Percentiles rank a stretch among this genome's conserved stretches.
phyloP scores from a whole-genome alignment of 2,113 vertebrate genomes.

The Syngnathus typhle region DNA sequence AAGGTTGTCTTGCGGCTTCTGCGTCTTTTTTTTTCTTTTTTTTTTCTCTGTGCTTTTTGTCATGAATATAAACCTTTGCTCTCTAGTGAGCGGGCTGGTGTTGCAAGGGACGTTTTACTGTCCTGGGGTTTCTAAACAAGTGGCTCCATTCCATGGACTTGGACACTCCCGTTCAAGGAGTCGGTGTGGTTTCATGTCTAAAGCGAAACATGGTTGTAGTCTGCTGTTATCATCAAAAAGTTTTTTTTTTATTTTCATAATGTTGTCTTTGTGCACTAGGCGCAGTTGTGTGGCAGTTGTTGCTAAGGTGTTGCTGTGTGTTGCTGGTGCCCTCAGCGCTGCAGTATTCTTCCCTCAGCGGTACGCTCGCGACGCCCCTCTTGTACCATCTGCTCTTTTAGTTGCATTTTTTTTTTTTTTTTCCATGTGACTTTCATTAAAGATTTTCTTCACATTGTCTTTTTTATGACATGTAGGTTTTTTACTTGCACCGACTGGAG shows the following conservation, averaged over 20 bases:
- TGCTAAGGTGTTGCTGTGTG: conserved; percentile 1
- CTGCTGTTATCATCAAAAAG: conserved; percentile 22
- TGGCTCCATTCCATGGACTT: not conserved
- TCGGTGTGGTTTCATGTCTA: not conserved
- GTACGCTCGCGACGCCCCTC: not conserved
- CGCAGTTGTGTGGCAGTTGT: conserved; percentile 99
- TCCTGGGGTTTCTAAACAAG: not conserved
- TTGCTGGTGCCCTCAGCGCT: not conserved
- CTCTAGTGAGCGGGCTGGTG: not conserved
- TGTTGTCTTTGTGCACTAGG: conserved; percentile 99
- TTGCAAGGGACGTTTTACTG: not conserved
- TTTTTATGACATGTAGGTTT: not conserved
- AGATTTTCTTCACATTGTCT: conserved; percentile 2
- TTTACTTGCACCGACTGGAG: not conserved
- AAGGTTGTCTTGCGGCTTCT: not conserved
- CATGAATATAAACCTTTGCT: not conserved
- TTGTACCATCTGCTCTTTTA: not conserved
- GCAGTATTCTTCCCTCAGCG: conserved; percentile 2
- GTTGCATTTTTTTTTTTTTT: not conserved
- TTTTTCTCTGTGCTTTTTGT: not conserved
- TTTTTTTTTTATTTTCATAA: conserved; percentile 68
- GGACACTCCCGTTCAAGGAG: not conserved
- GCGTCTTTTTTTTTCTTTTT: not conserved
- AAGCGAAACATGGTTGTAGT: conserved; percentile 24
- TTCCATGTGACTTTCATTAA: conserved; percentile 5